A percentile compares a stretch with the other conserved stretches of the same genome.
Evolutionary conservation across 35 echinoderm and acorn worm species (phyloP).

Genomic region (Stichopus chloronotus): DNA sequence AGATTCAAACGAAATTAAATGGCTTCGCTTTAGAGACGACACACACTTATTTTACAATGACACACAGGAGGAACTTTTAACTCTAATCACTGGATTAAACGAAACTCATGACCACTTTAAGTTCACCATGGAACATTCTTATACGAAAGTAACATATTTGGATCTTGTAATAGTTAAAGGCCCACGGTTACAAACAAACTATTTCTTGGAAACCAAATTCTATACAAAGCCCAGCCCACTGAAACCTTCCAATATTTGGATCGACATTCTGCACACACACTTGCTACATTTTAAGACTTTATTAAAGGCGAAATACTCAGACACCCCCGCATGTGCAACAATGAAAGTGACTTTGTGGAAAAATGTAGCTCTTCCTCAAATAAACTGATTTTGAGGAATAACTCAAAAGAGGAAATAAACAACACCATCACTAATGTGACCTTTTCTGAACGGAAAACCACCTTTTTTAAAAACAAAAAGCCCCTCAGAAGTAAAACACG

Average conservation of each 20-base stretch:
- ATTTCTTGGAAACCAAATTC: background rate
- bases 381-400: background rate
- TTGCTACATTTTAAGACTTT: no score
- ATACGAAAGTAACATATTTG: background rate
- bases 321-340: background rate
- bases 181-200: background rate
- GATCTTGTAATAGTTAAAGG: background rate
- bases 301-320: background rate
- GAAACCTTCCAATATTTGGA: no score
- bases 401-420: constrained; percentile 14
- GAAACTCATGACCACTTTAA: background rate
- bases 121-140: background rate
- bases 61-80: background rate
- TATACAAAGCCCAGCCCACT: background rate
- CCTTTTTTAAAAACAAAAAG: background rate
- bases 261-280: no score
- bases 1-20: background rate
- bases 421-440: background rate
- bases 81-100: background rate
- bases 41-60: background rate
- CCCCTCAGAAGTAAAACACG: no score
- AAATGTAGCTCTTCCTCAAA: background rate
- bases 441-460: background rate
- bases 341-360: background rate
- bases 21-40: background rate